Conservation (phyloP, 2,113 vertebrate genomes). For the Nothocercus julius region DNA sequence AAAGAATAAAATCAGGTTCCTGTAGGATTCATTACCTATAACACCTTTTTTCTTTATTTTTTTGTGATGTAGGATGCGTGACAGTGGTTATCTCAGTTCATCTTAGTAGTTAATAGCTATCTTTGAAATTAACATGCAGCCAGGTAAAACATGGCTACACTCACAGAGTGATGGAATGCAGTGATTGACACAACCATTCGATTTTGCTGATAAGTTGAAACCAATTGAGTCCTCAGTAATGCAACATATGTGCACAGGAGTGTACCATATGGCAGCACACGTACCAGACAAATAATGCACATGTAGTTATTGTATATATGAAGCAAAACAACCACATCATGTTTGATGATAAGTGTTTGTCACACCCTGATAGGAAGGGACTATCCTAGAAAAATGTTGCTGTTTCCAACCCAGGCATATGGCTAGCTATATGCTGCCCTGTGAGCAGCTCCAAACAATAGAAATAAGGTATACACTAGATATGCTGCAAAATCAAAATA, state of each 20-base stretch:
- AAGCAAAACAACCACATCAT: neutral
- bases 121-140: neutral
- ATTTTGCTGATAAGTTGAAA: conserved; percentile 8
- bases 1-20: neutral
- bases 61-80: neutral
- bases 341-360: neutral
- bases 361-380: neutral
- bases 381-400: neutral
- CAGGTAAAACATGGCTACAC: neutral
- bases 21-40: neutral
- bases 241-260: neutral
- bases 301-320: neutral
- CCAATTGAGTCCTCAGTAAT: conserved; percentile 23
- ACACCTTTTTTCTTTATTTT: neutral
- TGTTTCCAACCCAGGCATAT: neutral
- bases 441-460: neutral
- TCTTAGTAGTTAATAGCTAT: neutral
- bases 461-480: neutral
- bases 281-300: neutral
- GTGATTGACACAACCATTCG: neutral
- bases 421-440: neutral
- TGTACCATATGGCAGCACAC: neutral
- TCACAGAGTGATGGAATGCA: neutral
- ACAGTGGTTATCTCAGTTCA: neutral
- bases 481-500: neutral